Conservation (phyloP, 2,888 invertebrate genomes). For the Endotricha flammealis region DNA sequence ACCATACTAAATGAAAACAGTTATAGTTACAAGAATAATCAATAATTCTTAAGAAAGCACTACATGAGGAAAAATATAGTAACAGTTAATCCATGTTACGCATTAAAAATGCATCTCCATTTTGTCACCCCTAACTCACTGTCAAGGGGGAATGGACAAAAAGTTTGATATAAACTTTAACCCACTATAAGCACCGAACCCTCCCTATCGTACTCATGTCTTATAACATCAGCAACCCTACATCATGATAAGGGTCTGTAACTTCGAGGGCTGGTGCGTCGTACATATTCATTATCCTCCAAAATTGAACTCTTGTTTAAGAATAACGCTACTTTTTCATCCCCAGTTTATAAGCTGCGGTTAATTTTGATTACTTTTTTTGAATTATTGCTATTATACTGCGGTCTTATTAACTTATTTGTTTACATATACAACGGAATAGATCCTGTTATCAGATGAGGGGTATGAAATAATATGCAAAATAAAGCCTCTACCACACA, state of each 20-base stretch:
- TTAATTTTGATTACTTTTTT: constrained; percentile 32
- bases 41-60: too few relatives aligned
- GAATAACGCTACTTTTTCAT: constrained; percentile 31
- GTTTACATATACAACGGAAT: too few relatives aligned
- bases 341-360: constrained; percentile 24
- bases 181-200: constrained; percentile 7
- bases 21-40: too few relatives aligned
- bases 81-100: neutral
- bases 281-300: constrained; percentile 45
- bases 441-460: too few relatives aligned
- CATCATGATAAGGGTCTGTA: constrained; percentile 39
- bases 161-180: constrained; percentile 9
- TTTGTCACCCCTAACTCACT: neutral
- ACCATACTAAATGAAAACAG: too few relatives aligned
- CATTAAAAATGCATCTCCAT: neutral
- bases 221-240: constrained; percentile 31
- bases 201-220: constrained; percentile 24
- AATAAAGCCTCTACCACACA: too few relatives aligned
- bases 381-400: too few relatives aligned
- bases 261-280: constrained; percentile 24
- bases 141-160: neutral
- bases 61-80: too few relatives aligned
- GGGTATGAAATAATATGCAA: too few relatives aligned
- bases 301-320: constrained; percentile 43
- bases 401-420: too few relatives aligned